These are phyloP conservation scores for Phytoseiulus persimilis DNA, from an alignment of 2,888 invertebrate genomes.

Conservation along the genomic window DNA sequence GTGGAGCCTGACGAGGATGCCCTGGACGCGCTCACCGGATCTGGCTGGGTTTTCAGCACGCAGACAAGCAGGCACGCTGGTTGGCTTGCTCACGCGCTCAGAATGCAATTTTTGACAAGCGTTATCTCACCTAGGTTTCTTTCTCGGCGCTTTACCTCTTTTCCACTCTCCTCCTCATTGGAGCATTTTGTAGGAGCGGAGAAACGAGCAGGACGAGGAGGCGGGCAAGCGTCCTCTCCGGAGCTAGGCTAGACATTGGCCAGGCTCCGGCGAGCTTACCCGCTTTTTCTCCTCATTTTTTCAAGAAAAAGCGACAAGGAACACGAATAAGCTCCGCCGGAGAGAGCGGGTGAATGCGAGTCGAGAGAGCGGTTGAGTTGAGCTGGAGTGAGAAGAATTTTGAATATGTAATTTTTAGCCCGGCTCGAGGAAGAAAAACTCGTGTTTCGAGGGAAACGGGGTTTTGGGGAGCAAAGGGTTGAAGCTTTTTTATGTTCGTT, in stretches of 20 bases:
- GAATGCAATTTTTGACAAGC: constrained; percentile 5
- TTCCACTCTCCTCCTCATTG: not conserved
- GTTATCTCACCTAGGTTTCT: constrained; percentile 5
- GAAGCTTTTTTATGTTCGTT: constrained; percentile 5
- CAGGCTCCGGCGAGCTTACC: not conserved
- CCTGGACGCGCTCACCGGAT: not conserved
- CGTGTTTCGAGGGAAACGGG: constrained; percentile 37
- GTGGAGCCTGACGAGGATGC: not conserved
- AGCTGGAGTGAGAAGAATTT: constrained; percentile 20
- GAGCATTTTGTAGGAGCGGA: not conserved
- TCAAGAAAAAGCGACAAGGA: not conserved
- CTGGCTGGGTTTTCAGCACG: not conserved
- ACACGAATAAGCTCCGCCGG: not conserved
- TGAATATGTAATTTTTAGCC: constrained; percentile 39
- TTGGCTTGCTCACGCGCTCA: not conserved
- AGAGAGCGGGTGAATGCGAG: not conserved
- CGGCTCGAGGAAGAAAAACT: constrained; percentile 25
- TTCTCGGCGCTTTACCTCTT: not conserved
- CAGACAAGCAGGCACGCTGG: not conserved
- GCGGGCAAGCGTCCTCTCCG: constrained; percentile 5
- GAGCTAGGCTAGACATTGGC: not conserved
- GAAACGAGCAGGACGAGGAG: not conserved
- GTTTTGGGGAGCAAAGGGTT: not conserved
- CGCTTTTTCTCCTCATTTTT: not conserved
- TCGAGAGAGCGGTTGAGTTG: not conserved